Evolutionary conservation across 2,113 vertebrate species (phyloP), one percentile per base, ranked within the genome.

Genomic region (Colistium nudipinnis): DNA sequence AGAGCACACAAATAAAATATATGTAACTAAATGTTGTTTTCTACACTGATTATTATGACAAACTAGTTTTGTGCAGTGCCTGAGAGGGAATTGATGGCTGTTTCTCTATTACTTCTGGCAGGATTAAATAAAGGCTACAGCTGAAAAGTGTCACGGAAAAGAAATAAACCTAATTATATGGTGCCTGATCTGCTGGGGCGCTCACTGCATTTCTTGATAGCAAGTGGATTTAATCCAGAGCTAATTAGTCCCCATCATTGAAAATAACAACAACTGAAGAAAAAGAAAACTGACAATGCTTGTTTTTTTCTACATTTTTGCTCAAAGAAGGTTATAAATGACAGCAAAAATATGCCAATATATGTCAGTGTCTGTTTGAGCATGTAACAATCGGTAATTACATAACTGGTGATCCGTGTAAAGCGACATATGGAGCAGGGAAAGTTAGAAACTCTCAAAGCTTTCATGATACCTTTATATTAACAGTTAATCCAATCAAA

Each of bases 111-210:
- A 17, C 4, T 52, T 62, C 10, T 16, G 30, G 48, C 17, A 52
- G n/a, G 38, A 47, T 45, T 57, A 39, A 47, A 39, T 43, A 55
- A 66, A 77, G 47, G 56, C 22, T 59, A 60, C 47, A 53, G 66
- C 51, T 70, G 45, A 10, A 48, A 54, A 27, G 53, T 39, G 24
- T 27, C 6, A 9, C 24, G 30, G 12, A 14, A 51, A 52, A 30
- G 22, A 56, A 36, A 24, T 54, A 76, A 65, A 63, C 39, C 12
- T n/a, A 62, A 84, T 83, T 67, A 61, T 61, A 76, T 48, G 66
- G 65, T 43, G 22, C 45, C 60, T 75, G 57, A 75, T 53, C 56
- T 47, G 31, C 57, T 7, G n/a, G 36, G 36, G 8, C 22, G 33
- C 38, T 52, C 47, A 16, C 30, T 57, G 28, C 30, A 47, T 49